Percentiles rank a stretch among this genome's conserved stretches.
These are phyloP conservation scores for Amazona finschi DNA, from an alignment of 2,797 vertebrate genomes.

Conservation along the genomic window DNA sequence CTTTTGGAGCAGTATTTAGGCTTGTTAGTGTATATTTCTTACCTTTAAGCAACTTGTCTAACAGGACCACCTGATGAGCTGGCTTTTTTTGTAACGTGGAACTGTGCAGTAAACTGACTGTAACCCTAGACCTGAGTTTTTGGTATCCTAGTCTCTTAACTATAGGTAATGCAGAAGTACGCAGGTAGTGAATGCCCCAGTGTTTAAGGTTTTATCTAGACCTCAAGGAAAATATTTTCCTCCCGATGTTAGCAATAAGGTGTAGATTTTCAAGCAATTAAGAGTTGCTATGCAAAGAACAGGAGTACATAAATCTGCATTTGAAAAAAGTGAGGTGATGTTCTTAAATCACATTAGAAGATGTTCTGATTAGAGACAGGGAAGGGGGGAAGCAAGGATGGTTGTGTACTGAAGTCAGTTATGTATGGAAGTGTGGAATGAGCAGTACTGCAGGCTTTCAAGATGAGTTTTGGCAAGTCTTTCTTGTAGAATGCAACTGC, in stretches of 20 bases:
- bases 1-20: background rate
- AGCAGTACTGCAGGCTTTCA: background rate
- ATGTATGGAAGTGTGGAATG: background rate
- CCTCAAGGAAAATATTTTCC: background rate
- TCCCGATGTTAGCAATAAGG: background rate
- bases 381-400: background rate
- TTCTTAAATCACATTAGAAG: background rate
- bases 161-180: background rate
- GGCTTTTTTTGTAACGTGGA: background rate
- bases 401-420: background rate
- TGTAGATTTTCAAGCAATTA: background rate
- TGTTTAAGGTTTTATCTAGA: background rate
- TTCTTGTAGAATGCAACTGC: background rate
- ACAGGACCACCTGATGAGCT: background rate
- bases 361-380: background rate
- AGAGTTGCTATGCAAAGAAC: background rate
- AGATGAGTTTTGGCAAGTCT: background rate
- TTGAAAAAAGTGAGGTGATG: background rate
- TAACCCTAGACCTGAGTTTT: background rate
- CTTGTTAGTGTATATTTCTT: background rate
- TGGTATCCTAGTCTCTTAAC: background rate
- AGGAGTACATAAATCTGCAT: background rate
- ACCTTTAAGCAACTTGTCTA: background rate
- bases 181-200: background rate
- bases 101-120: background rate